These are phyloP conservation scores for Schizothorax lantsangensis DNA, from an alignment of 2,797 vertebrate genomes.

Conservation along the genomic window DNA sequence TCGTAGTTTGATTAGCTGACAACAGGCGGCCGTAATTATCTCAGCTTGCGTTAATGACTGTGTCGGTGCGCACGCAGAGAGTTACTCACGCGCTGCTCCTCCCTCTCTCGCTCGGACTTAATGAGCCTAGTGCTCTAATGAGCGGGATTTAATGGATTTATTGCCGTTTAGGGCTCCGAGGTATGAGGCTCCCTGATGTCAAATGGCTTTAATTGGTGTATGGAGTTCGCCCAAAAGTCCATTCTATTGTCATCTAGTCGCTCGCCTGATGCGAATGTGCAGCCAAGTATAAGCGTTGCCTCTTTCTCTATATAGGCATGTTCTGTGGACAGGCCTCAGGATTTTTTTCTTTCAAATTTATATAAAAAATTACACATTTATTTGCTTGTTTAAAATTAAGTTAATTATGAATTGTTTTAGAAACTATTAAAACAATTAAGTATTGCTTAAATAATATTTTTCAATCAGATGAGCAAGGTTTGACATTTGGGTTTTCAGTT, in stretches of 20 bases:
- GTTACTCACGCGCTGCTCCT: constrained; percentile 62
- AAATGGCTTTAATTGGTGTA: constrained; percentile 62
- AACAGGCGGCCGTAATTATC: constrained; percentile 74
- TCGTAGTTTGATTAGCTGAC: constrained; percentile 64
- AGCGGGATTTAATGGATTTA: constrained; percentile 81
- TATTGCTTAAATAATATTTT: neutral
- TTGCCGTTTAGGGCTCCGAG: constrained; percentile 68
- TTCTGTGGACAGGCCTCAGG: neutral
- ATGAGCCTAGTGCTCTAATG: constrained; percentile 75
- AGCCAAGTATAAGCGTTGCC: neutral
- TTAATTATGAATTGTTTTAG: neutral
- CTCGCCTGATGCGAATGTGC: neutral
- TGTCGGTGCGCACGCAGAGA: constrained; percentile 61
- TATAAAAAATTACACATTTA: neutral
- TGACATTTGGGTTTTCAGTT: constrained; percentile 5
- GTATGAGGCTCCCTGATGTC: constrained; percentile 64
- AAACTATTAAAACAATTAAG: neutral
- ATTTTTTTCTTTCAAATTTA: neutral
- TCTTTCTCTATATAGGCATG: neutral
- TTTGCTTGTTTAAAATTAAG: neutral
- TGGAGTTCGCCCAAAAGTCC: constrained; percentile 35
- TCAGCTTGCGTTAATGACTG: constrained; percentile 71
- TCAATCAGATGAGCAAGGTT: neutral
- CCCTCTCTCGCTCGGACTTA: constrained; percentile 59
- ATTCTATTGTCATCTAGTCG: constrained; percentile 2